Conservation (phyloP, 2,113 vertebrate species). For the Sclerurus mexicanus region DNA sequence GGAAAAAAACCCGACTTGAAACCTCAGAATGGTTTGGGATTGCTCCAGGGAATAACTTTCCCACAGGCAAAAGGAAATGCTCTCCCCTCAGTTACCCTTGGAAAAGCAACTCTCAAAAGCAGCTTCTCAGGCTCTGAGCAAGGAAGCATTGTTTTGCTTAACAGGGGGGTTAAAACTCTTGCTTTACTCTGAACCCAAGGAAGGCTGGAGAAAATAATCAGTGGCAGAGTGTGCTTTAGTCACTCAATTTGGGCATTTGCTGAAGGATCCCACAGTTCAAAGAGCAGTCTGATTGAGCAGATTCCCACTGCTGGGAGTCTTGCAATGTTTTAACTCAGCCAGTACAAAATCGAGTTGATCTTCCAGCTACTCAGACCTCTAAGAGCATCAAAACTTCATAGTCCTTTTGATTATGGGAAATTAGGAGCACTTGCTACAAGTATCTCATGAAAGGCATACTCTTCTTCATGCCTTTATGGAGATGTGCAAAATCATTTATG, state of each 20-base stretch:
- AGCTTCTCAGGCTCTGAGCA: background rate
- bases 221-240: background rate
- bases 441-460: conserved; percentile 18
- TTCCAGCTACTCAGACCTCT: background rate
- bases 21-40: background rate
- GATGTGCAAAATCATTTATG: background rate
- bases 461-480: background rate
- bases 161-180: background rate
- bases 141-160: background rate
- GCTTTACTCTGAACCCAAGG: background rate
- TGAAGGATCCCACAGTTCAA: background rate
- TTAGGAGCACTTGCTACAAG: conserved; percentile 31
- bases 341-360: background rate
- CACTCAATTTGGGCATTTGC: background rate
- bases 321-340: background rate
- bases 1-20: background rate
- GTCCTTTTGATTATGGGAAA: conserved; percentile 35
- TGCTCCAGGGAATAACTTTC: conserved; percentile 14
- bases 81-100: background rate
- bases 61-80: conserved; percentile 11
- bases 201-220: background rate
- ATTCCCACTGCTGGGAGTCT: background rate
- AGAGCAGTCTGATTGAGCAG: background rate
- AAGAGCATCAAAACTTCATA: conserved; percentile 21
- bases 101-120: background rate